phyloP scores from a whole-genome alignment of 2,113 vertebrate species.

The Garra rufa region DNA sequence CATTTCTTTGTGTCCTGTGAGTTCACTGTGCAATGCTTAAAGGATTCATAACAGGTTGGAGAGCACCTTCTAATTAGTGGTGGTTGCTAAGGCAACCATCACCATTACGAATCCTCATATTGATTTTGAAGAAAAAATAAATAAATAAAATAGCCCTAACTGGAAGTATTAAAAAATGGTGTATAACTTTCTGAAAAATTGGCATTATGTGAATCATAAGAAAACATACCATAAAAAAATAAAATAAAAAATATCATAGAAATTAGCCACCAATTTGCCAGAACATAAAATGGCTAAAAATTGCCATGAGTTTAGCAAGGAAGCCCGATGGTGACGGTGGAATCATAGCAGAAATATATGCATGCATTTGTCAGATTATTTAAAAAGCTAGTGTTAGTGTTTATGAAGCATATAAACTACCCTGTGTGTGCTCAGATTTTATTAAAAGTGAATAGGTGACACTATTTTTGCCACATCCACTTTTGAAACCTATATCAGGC shows the following conservation, averaged over 20 bases:
- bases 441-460: too few species aligned
- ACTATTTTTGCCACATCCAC: too few species aligned
- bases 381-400: neutral
- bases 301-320: neutral
- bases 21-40: neutral
- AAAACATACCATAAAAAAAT: neutral
- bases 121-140: neutral
- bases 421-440: too few species aligned
- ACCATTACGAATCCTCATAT: neutral
- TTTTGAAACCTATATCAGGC: too few species aligned
- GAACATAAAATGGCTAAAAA: neutral
- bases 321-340: neutral
- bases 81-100: neutral
- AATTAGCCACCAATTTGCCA: neutral
- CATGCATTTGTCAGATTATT: neutral
- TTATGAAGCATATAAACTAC: neutral
- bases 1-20: neutral
- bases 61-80: neutral
- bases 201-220: too few species aligned
- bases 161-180: neutral
- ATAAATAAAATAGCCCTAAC: neutral
- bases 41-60: neutral
- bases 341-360: neutral
- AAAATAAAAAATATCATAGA: neutral
- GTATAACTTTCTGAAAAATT: too few species aligned